These are phyloP conservation scores for Catharus fuscescens DNA, from an alignment of 2,113 vertebrate genomes.

Conservation along the genomic window DNA sequence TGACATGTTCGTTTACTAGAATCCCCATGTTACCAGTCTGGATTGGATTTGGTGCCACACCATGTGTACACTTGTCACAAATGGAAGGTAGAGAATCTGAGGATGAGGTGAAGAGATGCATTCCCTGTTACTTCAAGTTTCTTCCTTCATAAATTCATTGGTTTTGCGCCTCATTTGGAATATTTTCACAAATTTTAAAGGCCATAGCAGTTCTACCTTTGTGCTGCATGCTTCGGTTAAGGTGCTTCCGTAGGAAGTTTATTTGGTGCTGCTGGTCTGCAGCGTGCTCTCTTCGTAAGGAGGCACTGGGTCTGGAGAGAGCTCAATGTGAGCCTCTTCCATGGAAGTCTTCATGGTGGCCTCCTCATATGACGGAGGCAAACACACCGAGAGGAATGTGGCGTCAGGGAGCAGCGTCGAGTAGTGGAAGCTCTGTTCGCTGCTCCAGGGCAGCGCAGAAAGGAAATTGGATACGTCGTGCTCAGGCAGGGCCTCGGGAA, in stretches of 20 bases:
- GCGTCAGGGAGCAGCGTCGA: conserved; percentile 68
- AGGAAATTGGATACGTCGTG: conserved; percentile 50
- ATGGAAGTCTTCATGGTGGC: conserved; percentile 77
- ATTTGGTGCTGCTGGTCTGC: background rate
- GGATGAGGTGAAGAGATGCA: background rate
- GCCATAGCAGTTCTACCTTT: background rate
- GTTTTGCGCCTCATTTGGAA: background rate
- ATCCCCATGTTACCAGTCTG: background rate
- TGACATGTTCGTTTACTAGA: background rate
- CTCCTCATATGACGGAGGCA: conserved; percentile 85
- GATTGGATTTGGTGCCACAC: background rate
- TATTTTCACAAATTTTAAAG: background rate
- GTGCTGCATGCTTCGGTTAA: background rate
- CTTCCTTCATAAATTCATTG: background rate
- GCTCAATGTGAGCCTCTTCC: conserved; percentile 70
- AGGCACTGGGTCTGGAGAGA: conserved; percentile 41
- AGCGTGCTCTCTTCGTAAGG: conserved; percentile 40
- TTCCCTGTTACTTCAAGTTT: background rate
- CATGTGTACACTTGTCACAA: background rate
- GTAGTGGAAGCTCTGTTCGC: conserved; percentile 64
- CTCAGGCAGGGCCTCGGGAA: conserved; percentile 66
- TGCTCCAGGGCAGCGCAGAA: conserved; percentile 56
- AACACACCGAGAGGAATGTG: conserved; percentile 73
- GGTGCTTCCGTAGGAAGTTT: background rate
- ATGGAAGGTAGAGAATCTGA: background rate